Conservation (phyloP, 2,888 invertebrate genomes). For the Cantharis lateralis region DNA sequence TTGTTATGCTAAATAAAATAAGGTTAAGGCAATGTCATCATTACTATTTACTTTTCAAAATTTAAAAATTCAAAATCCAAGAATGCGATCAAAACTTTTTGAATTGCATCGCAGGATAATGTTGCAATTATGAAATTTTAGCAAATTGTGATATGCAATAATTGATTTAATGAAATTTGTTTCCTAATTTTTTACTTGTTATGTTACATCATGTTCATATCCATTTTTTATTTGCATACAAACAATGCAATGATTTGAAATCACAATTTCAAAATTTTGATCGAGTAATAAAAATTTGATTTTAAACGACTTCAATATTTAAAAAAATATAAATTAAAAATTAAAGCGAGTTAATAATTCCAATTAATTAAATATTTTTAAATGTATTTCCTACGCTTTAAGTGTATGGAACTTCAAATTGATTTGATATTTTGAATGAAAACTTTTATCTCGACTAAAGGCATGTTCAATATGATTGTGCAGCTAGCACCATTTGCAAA, state of each 20-base stretch:
- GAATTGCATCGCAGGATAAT: not conserved
- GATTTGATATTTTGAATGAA: not conserved
- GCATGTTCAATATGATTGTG: not conserved
- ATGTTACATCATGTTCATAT: not conserved
- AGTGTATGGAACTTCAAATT: not conserved
- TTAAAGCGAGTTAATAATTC: too few species aligned
- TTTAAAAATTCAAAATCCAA: not conserved
- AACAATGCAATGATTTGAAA: not conserved
- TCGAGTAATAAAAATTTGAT: not conserved
- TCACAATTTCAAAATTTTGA: not conserved
- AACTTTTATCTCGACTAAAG: not conserved
- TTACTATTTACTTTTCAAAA: not conserved
- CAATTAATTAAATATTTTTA: too few species aligned
- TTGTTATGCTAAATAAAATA: conserved; percentile 7
- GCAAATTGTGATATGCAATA: not conserved
- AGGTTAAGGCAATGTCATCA: not conserved
- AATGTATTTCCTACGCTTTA: too few species aligned
- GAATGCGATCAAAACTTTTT: not conserved
- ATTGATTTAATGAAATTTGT: not conserved
- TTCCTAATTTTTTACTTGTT: not conserved
- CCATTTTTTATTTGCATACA: not conserved
- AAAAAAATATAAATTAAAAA: too few species aligned
- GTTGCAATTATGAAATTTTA: not conserved
- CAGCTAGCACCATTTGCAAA: not conserved
- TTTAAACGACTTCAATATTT: too few species aligned